phyloP scores from a whole-genome alignment of 2,888 invertebrate genomes.

The Pherbina coryleti region DNA sequence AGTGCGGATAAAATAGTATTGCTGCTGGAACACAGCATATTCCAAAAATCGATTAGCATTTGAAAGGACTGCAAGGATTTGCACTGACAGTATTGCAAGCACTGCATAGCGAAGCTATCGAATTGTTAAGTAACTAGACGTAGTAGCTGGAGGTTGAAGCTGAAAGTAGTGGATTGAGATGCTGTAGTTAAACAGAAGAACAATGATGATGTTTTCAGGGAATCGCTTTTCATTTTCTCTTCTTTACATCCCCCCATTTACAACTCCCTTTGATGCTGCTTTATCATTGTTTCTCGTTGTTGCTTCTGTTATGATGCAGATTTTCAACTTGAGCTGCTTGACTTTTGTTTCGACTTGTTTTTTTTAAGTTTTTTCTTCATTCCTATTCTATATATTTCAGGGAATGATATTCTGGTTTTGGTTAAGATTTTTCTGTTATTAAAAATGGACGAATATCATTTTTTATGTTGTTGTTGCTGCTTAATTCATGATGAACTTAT shows the following conservation, averaged over 20 bases:
- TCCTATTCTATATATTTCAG: not conserved
- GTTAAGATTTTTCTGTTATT: not conserved
- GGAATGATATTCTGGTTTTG: not conserved
- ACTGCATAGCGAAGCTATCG: too few species aligned
- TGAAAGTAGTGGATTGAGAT: too few species aligned
- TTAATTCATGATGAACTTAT: too few species aligned
- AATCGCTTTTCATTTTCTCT: too few species aligned
- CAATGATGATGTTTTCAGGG: not conserved
- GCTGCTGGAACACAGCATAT: not conserved
- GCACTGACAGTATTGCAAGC: too few species aligned
- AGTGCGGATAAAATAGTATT: slow-evolving; percentile 9
- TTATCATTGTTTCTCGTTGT: not conserved
- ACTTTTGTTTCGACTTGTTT: not conserved
- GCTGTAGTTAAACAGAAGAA: not conserved
- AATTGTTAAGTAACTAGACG: too few species aligned
- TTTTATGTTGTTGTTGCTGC: too few species aligned
- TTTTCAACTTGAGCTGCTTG: not conserved
- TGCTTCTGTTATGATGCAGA: not conserved
- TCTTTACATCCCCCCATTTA: too few species aligned
- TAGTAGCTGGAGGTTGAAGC: too few species aligned
- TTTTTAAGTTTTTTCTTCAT: not conserved
- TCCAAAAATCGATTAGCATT: slow-evolving; percentile 41
- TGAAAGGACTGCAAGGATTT: slow-evolving; percentile 17
- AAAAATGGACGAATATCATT: not conserved
- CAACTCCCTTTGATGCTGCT: too few species aligned